phyloP scores from a whole-genome alignment of 1,140 invertebrate genomes.

The Lordiphosa collinella region DNA sequence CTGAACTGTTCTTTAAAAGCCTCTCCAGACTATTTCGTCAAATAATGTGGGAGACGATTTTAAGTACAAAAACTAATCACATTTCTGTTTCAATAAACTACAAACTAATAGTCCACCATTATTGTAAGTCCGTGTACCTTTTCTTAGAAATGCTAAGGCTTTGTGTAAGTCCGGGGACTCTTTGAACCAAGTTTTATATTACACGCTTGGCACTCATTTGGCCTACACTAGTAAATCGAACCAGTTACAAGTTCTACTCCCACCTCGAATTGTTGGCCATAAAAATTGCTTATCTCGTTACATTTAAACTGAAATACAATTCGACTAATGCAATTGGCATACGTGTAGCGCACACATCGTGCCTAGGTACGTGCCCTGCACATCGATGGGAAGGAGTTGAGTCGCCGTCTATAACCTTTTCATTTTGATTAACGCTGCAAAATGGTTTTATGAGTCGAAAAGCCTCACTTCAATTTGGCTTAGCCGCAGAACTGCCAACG shows the following conservation, averaged over 20 bases:
- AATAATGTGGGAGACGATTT: too few species aligned
- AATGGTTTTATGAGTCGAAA: constrained; percentile 31
- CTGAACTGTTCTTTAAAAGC: too few species aligned
- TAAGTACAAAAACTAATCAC: too few species aligned
- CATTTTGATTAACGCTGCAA: constrained; percentile 40
- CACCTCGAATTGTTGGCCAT: constrained; percentile 19
- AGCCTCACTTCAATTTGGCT: not conserved
- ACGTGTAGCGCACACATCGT: constrained; percentile 19
- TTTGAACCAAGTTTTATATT: not conserved
- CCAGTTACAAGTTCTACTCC: not conserved
- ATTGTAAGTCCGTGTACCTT: too few species aligned
- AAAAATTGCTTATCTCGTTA: constrained; percentile 61
- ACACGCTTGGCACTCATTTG: not conserved
- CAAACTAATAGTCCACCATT: too few species aligned
- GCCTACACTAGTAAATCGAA: constrained; percentile 12
- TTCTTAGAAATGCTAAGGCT: too few species aligned
- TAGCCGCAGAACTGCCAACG: constrained; percentile 26
- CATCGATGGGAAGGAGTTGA: not conserved
- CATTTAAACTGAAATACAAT: constrained; percentile 73
- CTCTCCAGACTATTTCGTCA: too few species aligned
- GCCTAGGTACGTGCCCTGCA: not conserved
- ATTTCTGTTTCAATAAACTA: too few species aligned
- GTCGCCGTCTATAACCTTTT: constrained; percentile 17
- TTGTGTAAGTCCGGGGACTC: too few species aligned
- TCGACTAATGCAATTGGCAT: constrained; percentile 70